Base-by-base conservation (phyloP, 2,113 vertebrate species). In the Coptodon rendalli region DNA sequence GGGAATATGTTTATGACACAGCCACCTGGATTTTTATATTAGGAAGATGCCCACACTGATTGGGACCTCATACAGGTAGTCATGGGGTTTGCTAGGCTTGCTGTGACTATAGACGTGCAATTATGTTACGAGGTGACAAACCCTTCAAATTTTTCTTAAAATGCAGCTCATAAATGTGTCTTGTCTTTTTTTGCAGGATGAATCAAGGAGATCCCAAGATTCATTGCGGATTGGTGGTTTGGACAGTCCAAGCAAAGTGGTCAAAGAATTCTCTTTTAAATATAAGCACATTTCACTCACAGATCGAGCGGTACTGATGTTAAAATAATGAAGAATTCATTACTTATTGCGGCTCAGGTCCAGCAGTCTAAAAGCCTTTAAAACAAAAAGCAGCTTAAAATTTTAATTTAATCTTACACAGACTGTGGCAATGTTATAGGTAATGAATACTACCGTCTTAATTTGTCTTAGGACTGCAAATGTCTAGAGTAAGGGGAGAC, bases 261-360 rank as follows among this genome's bases (percentile, higher is more conserved):
- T 24, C 12, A 24, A 43, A 43, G n/a, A 43, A 24, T 43, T 71
- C 38, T 43, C 38, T 71, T 71, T 24, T 71, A 71, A 6, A 71
- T 71, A n/a, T 6, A 24, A 24, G 1, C 1, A 14, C n/a, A 11
- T 19, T 63, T 63, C 31, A 34, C 31, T 19, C 59, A 2, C 59
- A 6, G 2, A 66, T 66, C 10, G 11, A 38, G 3, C 10, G 9
- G 34, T 66, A 2, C 6, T 0, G 6, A 66, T 24, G 12, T 71
- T 43, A 43, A 14, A 43, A 6, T 48, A 48, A 48, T 16, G 14
- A 48, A 48, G 14, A 50, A 50, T 7, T 16, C 38, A 1, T 24
- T 16, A 16, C 12, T 71, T 43, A 6, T 43, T 71, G 66, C 1
- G 7, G 12, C 12, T 43, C 66, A 43, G n/a, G n/a, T 71, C 38